phyloP scores from a whole-genome alignment of 2,888 invertebrate genomes.

The Spilarctia lutea region DNA sequence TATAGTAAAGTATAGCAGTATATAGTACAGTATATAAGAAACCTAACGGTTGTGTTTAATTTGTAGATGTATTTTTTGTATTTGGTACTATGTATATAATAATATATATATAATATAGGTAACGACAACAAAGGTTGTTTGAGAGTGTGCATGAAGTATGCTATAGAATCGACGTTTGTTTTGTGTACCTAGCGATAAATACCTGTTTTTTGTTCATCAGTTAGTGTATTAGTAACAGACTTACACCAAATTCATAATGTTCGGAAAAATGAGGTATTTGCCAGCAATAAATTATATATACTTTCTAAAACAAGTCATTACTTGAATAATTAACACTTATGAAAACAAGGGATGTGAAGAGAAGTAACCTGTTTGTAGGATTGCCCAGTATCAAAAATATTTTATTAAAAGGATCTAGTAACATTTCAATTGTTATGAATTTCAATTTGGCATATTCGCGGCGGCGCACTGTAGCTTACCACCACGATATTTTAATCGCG shows the following conservation, averaged over 20 bases:
- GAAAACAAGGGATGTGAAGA: background rate
- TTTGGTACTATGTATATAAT: slow-evolving; percentile 5
- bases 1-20: slow-evolving; percentile 12
- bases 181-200: slow-evolving; percentile 31
- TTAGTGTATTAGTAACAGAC: slow-evolving; percentile 21
- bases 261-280: background rate
- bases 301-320: background rate
- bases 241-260: slow-evolving; percentile 7
- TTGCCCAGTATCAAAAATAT: slow-evolving; percentile 20
- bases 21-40: slow-evolving; percentile 19
- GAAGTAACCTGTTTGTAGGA: background rate
- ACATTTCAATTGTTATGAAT: slow-evolving; percentile 55
- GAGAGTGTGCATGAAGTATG: slow-evolving; percentile 18
- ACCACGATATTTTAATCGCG: slow-evolving; percentile 70
- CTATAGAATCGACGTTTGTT: slow-evolving; percentile 26
- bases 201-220: slow-evolving; percentile 4
- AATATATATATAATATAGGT: too few relatives aligned
- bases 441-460: slow-evolving; percentile 66
- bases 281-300: background rate
- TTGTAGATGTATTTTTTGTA: slow-evolving; percentile 14
- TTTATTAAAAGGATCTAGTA: slow-evolving; percentile 34
- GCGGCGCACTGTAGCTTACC: slow-evolving; percentile 71
- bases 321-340: background rate
- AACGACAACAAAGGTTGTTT: slow-evolving; percentile 27
- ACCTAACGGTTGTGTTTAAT: slow-evolving; percentile 20